These are phyloP conservation scores for Apodemia arnacis DNA, from an alignment of 2,888 invertebrate genomes.

Conservation along the genomic window DNA sequence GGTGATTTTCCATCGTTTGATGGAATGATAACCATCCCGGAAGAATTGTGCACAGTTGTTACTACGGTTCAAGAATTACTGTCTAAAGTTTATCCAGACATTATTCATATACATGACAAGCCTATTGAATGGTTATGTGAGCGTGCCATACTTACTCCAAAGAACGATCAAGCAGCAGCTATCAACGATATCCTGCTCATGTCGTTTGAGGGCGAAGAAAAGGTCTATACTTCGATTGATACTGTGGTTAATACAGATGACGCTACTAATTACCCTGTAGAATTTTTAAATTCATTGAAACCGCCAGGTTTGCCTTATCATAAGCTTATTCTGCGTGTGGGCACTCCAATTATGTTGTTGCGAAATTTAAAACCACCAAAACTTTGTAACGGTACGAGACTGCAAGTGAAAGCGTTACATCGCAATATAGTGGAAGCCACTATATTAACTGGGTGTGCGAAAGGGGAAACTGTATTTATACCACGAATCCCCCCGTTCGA, in stretches of 20 bases:
- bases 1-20: constrained; percentile 28
- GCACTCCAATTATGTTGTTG: constrained; percentile 36
- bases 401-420: constrained; percentile 56
- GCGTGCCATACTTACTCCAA: background rate
- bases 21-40: constrained; percentile 38
- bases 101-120: constrained; percentile 34
- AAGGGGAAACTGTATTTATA: constrained; percentile 21
- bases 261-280: constrained; percentile 32
- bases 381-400: constrained; percentile 62
- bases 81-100: constrained; percentile 50
- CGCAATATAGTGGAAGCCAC: constrained; percentile 55
- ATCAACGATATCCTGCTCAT: constrained; percentile 26
- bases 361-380: constrained; percentile 18
- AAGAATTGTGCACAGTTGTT: constrained; percentile 35
- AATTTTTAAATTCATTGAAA: constrained; percentile 39
- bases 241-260: constrained; percentile 41
- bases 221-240: constrained; percentile 38
- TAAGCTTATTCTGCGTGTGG: constrained; percentile 36
- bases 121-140: constrained; percentile 51
- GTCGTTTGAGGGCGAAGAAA: constrained; percentile 44
- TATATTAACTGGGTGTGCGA: constrained; percentile 33
- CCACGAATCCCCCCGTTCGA: background rate
- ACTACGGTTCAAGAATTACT: constrained; percentile 48
- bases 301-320: constrained; percentile 20
- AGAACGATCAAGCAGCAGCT: too few species aligned